Percentiles rank a stretch among this genome's conserved stretches.
These are phyloP conservation scores for Galemys pyrenaicus DNA, from an alignment of 2,113 vertebrate genomes.

Conservation along the genomic window DNA sequence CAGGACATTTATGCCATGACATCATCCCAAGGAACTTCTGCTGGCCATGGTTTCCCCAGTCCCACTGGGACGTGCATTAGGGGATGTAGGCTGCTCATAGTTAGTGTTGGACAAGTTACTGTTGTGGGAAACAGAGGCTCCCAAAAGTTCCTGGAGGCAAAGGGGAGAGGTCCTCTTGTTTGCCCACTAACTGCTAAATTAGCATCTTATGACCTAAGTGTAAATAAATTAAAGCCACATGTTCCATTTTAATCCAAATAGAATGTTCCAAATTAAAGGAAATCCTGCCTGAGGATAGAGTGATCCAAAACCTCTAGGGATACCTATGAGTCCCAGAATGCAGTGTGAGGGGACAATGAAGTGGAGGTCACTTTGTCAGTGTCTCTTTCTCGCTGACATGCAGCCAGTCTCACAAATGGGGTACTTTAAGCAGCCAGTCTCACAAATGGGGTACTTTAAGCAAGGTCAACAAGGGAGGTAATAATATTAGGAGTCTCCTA, in stretches of 20 bases:
- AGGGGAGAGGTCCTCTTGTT: neutral
- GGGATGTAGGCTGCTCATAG: neutral
- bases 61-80: neutral
- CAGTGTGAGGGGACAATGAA: neutral
- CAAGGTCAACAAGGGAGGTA: neutral
- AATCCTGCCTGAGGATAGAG: neutral
- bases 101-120: neutral
- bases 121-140: neutral
- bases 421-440: neutral
- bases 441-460: neutral
- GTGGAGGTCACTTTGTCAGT: neutral
- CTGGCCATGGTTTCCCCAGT: neutral
- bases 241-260: slow-evolving; percentile 8
- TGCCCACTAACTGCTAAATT: neutral
- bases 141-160: neutral
- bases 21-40: neutral
- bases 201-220: slow-evolving; percentile 12
- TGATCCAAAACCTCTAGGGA: neutral
- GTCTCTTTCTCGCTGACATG: neutral
- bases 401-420: neutral
- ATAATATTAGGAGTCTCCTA: neutral
- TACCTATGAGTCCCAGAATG: neutral
- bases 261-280: neutral
- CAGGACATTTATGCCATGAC: neutral
- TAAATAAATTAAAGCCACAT: slow-evolving; percentile 32